Evolutionary conservation across 2,888 invertebrate genomes (phyloP), one percentile per base, ranked within the genome.

Genomic region (Parnassius orleans): DNA sequence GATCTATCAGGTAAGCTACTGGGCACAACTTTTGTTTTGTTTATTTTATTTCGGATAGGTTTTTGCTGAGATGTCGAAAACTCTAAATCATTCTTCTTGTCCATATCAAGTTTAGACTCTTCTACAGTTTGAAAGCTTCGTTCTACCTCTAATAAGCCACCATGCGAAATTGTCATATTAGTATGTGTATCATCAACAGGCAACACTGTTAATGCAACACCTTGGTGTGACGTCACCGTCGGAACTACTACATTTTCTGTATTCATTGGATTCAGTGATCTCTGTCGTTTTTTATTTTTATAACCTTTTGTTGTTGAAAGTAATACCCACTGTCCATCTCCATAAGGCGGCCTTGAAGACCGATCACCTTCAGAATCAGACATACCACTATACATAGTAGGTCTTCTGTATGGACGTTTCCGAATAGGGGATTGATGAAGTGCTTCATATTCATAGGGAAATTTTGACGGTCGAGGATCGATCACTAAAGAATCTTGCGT

Each of bases 241-340:
- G 83, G 76, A 11, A 75, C 75, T 60, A 86, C 83, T 3, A 68
- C 51, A 24, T 74, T 75, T 50, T 87, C 84, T 33, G 80, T 79
- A 43, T 78, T 70, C 24, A 70, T 70, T 57, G 68, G 70, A 57
- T 79, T 84, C 9, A 90, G 70, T 12, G 92, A 89, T 69, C 90
- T 79, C 70, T 92, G 90, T 9, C 88, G 85, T 67, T 87, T 92
- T 68, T 85, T 93, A 60, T 92, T 92, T 65, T 93, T 93, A 74
- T 95, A 96, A 0, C 96, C 96, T 83, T 95, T 95, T 11, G 96
- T 96, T 3, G 95, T 95, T 0, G 95, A 95, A 9, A 96, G 81
- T 2, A 96, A 84, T 2, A 96, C 94, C 96, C 96, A 96, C 70
- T 95, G 95, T 0, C 96, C 96, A 65, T 95, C 94, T 1, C 95